phyloP scores from a whole-genome alignment of 2,113 vertebrate species.

The Zosterops pallidus region DNA sequence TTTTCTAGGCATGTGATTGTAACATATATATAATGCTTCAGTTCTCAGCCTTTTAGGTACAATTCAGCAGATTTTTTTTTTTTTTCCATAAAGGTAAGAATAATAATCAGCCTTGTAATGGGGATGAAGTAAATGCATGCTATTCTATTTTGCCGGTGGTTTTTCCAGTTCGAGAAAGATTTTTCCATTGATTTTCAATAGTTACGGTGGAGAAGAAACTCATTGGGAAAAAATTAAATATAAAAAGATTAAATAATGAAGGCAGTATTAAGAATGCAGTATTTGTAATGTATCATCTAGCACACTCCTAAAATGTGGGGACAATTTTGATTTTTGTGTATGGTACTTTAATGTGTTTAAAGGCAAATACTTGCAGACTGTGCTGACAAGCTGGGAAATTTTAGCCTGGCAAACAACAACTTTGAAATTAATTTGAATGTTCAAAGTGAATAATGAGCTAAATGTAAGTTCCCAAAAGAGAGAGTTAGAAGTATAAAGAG shows the following conservation, averaged over 20 bases:
- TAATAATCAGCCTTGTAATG: not conserved
- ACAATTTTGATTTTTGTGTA: not conserved
- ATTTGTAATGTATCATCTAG: not conserved
- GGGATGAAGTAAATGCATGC: not conserved
- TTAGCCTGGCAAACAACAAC: not conserved
- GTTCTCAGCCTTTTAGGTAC: not conserved
- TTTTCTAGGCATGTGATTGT: not conserved
- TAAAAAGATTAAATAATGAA: not conserved
- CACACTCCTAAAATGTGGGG: not conserved
- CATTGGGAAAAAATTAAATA: not conserved
- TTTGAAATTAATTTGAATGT: not conserved
- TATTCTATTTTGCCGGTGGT: not conserved
- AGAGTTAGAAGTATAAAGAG: not conserved
- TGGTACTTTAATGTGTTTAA: not conserved
- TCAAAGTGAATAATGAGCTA: not conserved
- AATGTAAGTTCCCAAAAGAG: not conserved
- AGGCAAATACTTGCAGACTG: not conserved
- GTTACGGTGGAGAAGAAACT: not conserved
- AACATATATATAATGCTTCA: not conserved
- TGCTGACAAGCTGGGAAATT: not conserved
- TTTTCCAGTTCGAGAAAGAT: not conserved
- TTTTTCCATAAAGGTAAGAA: not conserved
- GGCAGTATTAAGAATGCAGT: not conserved
- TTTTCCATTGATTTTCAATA: not conserved
- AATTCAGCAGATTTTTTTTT: not conserved